A percentile compares a stretch with the other conserved stretches of the same genome.
Evolutionary conservation across 2,113 vertebrate species (phyloP).

Genomic region (Brienomyrus longianalis): DNA sequence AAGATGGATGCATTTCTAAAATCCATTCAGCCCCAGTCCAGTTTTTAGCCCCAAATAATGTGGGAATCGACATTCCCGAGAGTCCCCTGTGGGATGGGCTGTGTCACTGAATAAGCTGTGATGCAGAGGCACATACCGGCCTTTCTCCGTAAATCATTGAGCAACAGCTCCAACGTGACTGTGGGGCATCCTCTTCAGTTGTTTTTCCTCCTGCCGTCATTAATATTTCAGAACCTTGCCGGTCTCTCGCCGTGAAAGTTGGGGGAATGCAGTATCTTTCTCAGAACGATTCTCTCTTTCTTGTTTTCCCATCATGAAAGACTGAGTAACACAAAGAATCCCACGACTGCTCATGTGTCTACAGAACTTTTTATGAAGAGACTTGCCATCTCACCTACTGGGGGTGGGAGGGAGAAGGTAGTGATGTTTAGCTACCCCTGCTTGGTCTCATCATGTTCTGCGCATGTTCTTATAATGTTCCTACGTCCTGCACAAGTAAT

Average conservation of each 20-base stretch:
- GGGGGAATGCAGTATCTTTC: not conserved
- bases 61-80: not conserved
- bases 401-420: not conserved
- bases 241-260: not conserved
- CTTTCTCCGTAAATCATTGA: not conserved
- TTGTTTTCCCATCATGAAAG: not conserved
- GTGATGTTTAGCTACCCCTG: not conserved
- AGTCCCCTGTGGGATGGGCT: not conserved
- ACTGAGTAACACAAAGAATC: conserved; percentile 7
- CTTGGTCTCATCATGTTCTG: not conserved
- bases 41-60: not conserved
- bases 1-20: not conserved
- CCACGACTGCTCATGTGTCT: not conserved
- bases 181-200: not conserved
- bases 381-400: not conserved
- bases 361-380: not conserved
- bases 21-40: not conserved
- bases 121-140: not conserved
- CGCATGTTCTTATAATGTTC: not conserved
- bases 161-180: not conserved
- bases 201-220: not conserved
- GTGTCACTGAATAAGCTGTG: not conserved
- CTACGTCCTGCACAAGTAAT: not conserved
- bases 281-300: not conserved
- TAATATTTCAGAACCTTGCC: conserved; percentile 14